Conservation (phyloP, 2,113 vertebrate genomes). For the Nothobranchius furzeri region DNA sequence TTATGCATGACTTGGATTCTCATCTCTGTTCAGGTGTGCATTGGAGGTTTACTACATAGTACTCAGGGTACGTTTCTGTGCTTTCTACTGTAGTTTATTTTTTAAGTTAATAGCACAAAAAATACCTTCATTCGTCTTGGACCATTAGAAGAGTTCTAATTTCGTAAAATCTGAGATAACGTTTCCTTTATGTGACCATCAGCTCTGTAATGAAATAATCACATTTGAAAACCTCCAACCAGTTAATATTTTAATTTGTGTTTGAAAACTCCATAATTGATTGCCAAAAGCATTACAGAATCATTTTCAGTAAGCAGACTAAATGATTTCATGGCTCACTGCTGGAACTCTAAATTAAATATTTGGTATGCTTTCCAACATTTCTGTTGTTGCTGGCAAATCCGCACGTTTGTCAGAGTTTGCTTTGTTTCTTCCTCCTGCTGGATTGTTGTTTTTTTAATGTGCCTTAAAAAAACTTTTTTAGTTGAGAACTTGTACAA, state of each 20-base stretch:
- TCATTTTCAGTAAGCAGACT: background rate
- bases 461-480: background rate
- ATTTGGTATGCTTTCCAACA: background rate
- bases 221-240: background rate
- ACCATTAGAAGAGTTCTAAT: too few species aligned
- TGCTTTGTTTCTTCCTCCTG: background rate
- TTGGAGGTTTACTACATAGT: background rate
- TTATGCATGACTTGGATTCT: conserved; percentile 5
- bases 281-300: background rate
- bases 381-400: background rate
- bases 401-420: background rate
- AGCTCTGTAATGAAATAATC: background rate
- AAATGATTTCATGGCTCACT: background rate
- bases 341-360: background rate
- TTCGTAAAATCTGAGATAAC: too few species aligned
- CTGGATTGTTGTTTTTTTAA: background rate
- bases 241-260: background rate
- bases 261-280: background rate
- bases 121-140: too few species aligned
- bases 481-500: background rate
- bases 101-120: too few species aligned
- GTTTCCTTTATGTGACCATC: background rate
- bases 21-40: background rate
- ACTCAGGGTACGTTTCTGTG: too few species aligned
- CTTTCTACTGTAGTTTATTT: too few species aligned